Evolutionary conservation across 2,888 invertebrate genomes (phyloP).

Genomic region (Xylota segnis): DNA sequence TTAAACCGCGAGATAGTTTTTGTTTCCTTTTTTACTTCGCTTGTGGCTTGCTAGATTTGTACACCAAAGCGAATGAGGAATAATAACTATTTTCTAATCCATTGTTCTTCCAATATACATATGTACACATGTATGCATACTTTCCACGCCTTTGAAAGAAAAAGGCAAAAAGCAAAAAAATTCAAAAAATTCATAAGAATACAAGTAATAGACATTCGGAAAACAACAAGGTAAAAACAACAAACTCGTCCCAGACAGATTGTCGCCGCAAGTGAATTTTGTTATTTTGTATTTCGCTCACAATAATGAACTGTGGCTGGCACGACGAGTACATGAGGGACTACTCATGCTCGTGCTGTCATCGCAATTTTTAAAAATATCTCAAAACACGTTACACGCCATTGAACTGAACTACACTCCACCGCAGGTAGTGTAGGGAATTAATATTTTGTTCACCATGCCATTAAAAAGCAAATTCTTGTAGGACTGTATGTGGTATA

Average conservation of each 20-base stretch:
- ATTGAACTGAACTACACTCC: background rate
- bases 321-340: background rate
- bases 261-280: slow-evolving; percentile 52
- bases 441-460: background rate
- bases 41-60: background rate
- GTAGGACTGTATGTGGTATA: background rate
- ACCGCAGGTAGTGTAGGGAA: background rate
- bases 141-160: background rate
- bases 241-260: slow-evolving; percentile 43
- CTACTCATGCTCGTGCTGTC: slow-evolving; percentile 33
- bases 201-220: slow-evolving; percentile 26
- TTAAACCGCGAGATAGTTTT: background rate
- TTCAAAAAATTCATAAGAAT: background rate
- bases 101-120: background rate
- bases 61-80: background rate
- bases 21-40: background rate
- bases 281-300: background rate
- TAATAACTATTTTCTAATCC: slow-evolving; percentile 2
- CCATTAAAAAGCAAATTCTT: background rate
- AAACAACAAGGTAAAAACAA: slow-evolving; percentile 48
- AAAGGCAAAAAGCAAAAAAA: background rate
- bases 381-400: slow-evolving; percentile 32
- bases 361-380: slow-evolving; percentile 31
- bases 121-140: too few relatives aligned
- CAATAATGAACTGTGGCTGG: slow-evolving; percentile 7